A percentile compares a stretch with the other conserved stretches of the same genome.
These are phyloP conservation scores for Mesocricetus auratus DNA, from an alignment of 2,113 vertebrate genomes.

Conservation along the genomic window DNA sequence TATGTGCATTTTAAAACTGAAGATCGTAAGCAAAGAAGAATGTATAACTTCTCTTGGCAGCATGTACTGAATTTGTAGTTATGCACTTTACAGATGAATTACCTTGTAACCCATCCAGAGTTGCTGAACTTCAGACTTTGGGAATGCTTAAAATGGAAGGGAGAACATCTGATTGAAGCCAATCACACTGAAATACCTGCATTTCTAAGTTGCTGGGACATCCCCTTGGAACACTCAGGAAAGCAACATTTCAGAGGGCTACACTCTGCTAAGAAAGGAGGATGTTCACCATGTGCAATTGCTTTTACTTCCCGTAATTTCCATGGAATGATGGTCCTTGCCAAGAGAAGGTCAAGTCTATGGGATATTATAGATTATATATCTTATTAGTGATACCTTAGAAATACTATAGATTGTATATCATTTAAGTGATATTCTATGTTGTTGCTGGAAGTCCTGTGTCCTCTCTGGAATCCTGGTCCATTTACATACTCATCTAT, in stretches of 20 bases:
- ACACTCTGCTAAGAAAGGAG: neutral
- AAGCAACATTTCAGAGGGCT: neutral
- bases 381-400: too few relatives aligned
- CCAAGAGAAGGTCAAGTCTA: neutral
- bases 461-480: neutral
- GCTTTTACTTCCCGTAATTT: neutral
- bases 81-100: neutral
- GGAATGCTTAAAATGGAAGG: neutral
- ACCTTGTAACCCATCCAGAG: neutral
- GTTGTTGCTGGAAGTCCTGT: neutral
- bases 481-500: neutral
- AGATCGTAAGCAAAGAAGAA: neutral
- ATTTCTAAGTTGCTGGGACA: neutral
- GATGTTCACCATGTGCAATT: neutral
- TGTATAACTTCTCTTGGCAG: neutral
- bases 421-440: neutral
- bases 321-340: neutral
- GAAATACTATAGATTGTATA: too few relatives aligned
- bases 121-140: neutral
- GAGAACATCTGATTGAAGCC: neutral
- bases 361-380: neutral
- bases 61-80: neutral
- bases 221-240: neutral
- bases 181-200: neutral
- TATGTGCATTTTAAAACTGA: neutral